Evolutionary conservation across 2,888 invertebrate genomes (phyloP).

Genomic region (Dynastes hyllus): DNA sequence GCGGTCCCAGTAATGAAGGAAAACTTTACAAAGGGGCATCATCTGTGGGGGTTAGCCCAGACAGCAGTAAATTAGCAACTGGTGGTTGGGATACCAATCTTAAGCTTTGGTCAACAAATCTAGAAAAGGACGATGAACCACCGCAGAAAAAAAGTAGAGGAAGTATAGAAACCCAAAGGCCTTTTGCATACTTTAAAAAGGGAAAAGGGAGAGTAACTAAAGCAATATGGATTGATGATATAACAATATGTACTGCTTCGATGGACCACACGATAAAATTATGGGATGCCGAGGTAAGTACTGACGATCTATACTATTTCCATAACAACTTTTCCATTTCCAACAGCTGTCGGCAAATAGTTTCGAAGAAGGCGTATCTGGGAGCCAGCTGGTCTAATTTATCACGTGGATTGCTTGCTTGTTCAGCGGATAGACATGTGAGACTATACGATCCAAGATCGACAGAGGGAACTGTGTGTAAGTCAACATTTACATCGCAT

Average conservation of each 20-base stretch:
- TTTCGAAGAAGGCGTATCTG: conserved; percentile 94
- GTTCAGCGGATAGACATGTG: conserved; percentile 93
- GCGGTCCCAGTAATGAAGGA: conserved; percentile 85
- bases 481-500: conserved; percentile 91
- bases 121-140: conserved; percentile 65
- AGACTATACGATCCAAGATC: conserved; percentile 94
- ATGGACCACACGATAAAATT: conserved; percentile 97
- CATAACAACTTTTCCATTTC: conserved; percentile 54
- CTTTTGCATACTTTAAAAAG: conserved; percentile 91
- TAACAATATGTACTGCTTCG: conserved; percentile 88
- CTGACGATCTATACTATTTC: background rate
- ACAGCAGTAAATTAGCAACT: conserved; percentile 80
- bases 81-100: conserved; percentile 95
- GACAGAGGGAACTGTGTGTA: conserved; percentile 89
- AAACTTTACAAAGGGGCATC: no score
- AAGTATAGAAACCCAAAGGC: conserved; percentile 71
- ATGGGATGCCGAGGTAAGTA: conserved; percentile 87
- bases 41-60: conserved; percentile 86
- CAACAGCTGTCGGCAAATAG: conserved; percentile 78
- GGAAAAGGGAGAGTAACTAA: conserved; percentile 90
- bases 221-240: conserved; percentile 87
- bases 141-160: conserved; percentile 65
- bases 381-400: conserved; percentile 88
- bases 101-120: conserved; percentile 87
- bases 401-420: conserved; percentile 84